Evolutionary conservation across 1,140 invertebrate genomes (phyloP).

Genomic region (Bombus pyrosoma): DNA sequence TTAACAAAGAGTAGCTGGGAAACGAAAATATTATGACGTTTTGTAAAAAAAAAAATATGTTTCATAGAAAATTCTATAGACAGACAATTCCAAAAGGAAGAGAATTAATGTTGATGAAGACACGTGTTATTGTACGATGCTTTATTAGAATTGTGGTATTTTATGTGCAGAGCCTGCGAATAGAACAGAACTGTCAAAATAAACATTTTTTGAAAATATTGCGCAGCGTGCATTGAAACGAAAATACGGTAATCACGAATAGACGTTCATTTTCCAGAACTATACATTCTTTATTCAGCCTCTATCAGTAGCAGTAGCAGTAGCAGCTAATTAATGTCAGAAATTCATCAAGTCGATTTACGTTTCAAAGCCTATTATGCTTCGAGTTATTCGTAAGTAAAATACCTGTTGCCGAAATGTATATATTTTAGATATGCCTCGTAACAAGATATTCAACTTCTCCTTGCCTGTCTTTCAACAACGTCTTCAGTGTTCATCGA

Average conservation of each 20-base stretch:
- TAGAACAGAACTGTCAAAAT: no score
- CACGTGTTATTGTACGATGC: not conserved
- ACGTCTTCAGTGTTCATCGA: constrained; percentile 6
- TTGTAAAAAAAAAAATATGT: not conserved
- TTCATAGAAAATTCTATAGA: not conserved
- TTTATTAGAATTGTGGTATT: not conserved
- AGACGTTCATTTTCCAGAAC: no score
- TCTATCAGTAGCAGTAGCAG: no score
- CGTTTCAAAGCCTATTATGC: not conserved
- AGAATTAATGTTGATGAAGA: not conserved
- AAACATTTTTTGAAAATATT: no score
- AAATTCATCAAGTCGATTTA: not conserved
- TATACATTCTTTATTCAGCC: no score
- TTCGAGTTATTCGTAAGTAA: not conserved
- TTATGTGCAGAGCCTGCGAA: no score
- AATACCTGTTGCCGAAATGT: not conserved
- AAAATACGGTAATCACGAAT: no score
- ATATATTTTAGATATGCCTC: not conserved
- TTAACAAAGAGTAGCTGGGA: not conserved
- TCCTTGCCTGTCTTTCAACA: not conserved
- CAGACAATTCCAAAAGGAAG: not conserved
- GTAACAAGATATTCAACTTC: not conserved
- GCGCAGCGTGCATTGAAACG: no score
- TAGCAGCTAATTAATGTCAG: not conserved
- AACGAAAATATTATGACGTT: not conserved